A percentile compares a stretch with the other conserved stretches of the same genome.
phyloP scores from a whole-genome alignment of 1,140 invertebrate species.

The Maniola jurtina region DNA sequence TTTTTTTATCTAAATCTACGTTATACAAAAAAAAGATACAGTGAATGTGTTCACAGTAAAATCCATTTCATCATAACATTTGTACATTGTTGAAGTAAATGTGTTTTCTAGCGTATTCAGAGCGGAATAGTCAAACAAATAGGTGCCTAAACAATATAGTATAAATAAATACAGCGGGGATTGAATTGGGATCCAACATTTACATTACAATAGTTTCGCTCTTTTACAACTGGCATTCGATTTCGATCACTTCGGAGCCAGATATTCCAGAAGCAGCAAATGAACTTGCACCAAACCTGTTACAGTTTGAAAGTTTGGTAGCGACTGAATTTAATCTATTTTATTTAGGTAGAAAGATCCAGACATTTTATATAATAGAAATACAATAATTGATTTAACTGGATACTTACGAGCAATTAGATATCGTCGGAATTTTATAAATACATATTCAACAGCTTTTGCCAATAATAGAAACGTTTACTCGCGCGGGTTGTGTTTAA shows the following conservation, averaged over 20 bases:
- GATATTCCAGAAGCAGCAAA: constrained; percentile 5
- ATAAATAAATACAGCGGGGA: constrained; percentile 17
- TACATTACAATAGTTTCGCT: constrained; percentile 32
- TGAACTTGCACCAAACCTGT: constrained; percentile 12
- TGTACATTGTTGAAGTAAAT: constrained; percentile 6
- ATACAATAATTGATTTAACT: neutral
- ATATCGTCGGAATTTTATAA: neutral
- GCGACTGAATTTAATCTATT: neutral
- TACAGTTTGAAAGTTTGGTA: constrained; percentile 2
- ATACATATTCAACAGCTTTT: too few species aligned
- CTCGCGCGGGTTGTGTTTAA: too few species aligned
- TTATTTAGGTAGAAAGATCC: neutral
- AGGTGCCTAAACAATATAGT: constrained; percentile 2
- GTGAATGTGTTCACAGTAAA: constrained; percentile 5
- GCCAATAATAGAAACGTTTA: too few species aligned
- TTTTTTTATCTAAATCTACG: too few species aligned
- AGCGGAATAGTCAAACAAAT: constrained; percentile 16
- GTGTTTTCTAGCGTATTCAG: constrained; percentile 10
- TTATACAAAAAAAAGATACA: neutral
- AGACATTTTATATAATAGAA: neutral
- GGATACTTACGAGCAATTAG: neutral
- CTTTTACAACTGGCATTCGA: constrained; percentile 29
- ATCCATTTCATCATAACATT: constrained; percentile 10
- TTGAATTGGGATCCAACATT: constrained; percentile 33
- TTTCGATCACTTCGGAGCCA: constrained; percentile 1